These are phyloP conservation scores for Hydriomena furcata DNA, from an alignment of 2,888 invertebrate species.

Conservation along the genomic window DNA sequence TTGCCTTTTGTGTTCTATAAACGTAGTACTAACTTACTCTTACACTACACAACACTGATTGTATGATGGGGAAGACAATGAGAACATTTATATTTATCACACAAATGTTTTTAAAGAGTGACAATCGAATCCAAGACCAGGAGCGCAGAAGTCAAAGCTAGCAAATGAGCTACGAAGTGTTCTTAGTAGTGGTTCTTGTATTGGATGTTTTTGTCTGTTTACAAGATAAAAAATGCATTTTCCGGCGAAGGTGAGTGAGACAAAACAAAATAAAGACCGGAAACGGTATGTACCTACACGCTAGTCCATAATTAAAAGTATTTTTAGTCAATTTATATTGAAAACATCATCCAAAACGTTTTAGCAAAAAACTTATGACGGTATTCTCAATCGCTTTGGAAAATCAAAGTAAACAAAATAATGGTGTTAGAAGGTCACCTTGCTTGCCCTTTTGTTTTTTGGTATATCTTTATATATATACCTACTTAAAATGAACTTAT, in stretches of 20 bases:
- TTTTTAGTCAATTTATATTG: conserved; percentile 9
- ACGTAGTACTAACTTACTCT: too few species aligned
- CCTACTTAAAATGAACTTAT: too few species aligned
- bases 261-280: conserved; percentile 62
- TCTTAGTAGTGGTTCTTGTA: conserved; percentile 16
- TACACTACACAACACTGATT: too few species aligned
- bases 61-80: too few species aligned
- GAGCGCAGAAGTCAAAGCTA: neutral
- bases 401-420: neutral
- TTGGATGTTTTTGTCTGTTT: conserved; percentile 39
- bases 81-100: too few species aligned
- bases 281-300: conserved; percentile 44
- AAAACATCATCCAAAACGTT: conserved; percentile 10
- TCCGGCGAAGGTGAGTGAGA: conserved; percentile 40
- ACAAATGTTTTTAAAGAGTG: too few species aligned
- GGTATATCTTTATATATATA: too few species aligned
- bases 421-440: conserved; percentile 14
- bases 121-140: too few species aligned
- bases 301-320: neutral
- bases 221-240: conserved; percentile 38
- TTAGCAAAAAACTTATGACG: conserved; percentile 10
- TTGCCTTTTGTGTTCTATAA: too few species aligned
- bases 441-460: too few species aligned
- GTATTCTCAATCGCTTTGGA: neutral
- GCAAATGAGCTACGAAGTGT: neutral